Evolutionary conservation across 2,113 vertebrate species (phyloP).

Genomic region (Peromyscus leucopus): DNA sequence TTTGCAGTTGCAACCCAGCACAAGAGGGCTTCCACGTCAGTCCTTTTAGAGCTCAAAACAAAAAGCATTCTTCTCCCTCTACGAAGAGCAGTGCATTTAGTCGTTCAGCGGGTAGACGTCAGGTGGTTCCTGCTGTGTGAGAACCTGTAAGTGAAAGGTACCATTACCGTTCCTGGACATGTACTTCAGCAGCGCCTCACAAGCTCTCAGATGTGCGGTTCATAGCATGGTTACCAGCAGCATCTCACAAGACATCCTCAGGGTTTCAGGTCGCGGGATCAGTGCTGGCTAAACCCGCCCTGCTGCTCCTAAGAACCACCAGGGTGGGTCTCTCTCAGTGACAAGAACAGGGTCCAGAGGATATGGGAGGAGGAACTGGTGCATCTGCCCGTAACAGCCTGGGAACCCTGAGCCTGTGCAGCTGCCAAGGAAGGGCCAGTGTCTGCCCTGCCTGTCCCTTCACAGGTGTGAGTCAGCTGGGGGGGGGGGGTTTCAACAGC

Average conservation of each 20-base stretch:
- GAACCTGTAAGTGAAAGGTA: conserved; percentile 88
- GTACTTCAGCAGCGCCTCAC: not conserved
- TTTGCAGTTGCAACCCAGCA: not conserved
- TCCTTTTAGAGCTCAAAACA: conserved; percentile 72
- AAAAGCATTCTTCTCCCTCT: not conserved
- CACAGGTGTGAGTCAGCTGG: no score
- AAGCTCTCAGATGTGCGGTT: not conserved
- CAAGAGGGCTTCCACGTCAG: conserved; percentile 73
- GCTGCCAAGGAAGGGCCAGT: not conserved
- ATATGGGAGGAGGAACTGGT: not conserved
- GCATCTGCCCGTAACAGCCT: not conserved
- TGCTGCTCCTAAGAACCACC: not conserved
- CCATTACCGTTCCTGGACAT: not conserved
- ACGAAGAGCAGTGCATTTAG: conserved; percentile 83
- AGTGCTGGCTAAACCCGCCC: not conserved
- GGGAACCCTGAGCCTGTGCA: not conserved
- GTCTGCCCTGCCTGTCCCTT: not conserved
- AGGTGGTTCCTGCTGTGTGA: conserved; percentile 94
- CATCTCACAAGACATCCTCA: not conserved
- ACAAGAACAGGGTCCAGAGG: not conserved
- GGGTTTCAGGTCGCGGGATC: not conserved
- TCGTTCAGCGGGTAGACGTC: conserved; percentile 92
- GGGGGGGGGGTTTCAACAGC: not conserved
- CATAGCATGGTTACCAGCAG: not conserved
- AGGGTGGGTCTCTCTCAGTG: not conserved